A percentile compares a stretch with the other conserved stretches of the same genome.
These are phyloP conservation scores for Chymomyza caudatula DNA, from an alignment of 2,888 invertebrate genomes.

Conservation along the genomic window DNA sequence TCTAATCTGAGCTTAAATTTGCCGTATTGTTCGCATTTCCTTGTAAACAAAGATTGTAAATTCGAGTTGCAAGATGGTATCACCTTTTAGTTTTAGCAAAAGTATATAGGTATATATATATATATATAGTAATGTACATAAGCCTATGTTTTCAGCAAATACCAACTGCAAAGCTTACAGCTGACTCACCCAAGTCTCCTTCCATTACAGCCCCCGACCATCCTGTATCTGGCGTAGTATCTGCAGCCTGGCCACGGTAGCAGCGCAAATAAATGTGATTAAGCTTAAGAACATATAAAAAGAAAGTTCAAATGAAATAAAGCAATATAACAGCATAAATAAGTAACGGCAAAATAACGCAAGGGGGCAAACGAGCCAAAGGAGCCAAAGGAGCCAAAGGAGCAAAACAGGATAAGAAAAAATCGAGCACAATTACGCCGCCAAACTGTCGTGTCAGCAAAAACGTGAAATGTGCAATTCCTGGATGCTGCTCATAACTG, in stretches of 20 bases:
- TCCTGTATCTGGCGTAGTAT: background rate
- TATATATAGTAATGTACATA: background rate
- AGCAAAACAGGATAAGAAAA: slow-evolving; percentile 30
- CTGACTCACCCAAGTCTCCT: background rate
- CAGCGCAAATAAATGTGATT: slow-evolving; percentile 68
- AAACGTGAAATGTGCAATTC: slow-evolving; percentile 79
- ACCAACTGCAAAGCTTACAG: background rate
- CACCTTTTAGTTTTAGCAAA: background rate
- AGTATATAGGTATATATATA: too few relatives aligned
- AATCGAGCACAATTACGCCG: slow-evolving; percentile 69
- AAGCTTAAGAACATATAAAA: slow-evolving; percentile 67
- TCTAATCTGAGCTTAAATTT: slow-evolving; percentile 59
- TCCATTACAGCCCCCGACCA: background rate
- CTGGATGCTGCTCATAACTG: slow-evolving; percentile 77
- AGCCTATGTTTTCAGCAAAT: background rate
- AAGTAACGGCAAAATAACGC: slow-evolving; percentile 35
- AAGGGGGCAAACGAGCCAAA: slow-evolving; percentile 5
- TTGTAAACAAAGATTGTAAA: too few relatives aligned
- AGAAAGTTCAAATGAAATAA: slow-evolving; percentile 68
- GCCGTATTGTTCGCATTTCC: too few relatives aligned
- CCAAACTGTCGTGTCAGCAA: slow-evolving; percentile 71
- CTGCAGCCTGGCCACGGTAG: slow-evolving; percentile 24
- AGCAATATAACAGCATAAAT: slow-evolving; percentile 67
- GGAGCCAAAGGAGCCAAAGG: slow-evolving; percentile 1
- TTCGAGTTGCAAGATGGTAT: background rate